Conservation (phyloP, 2,797 vertebrate species). For the Enteromius fasciolatus region DNA sequence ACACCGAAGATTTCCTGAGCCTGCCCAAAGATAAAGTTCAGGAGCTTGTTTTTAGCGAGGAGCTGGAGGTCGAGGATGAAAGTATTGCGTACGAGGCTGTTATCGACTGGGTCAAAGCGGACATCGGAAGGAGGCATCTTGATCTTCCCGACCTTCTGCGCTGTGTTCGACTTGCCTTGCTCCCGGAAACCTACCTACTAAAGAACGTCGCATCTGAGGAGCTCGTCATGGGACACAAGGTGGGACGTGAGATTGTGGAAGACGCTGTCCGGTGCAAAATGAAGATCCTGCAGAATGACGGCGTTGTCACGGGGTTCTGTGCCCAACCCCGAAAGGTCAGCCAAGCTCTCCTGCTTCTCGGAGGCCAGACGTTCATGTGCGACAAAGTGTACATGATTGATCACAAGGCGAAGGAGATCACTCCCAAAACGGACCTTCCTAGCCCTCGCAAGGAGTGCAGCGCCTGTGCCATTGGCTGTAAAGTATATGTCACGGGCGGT, state of each 20-base stretch:
- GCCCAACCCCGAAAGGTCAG: slow-evolving; percentile 84
- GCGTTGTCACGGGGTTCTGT: slow-evolving; percentile 84
- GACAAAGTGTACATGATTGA: slow-evolving; percentile 87
- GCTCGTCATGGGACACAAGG: slow-evolving; percentile 84
- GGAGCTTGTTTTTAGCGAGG: slow-evolving; percentile 85
- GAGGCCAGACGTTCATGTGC: slow-evolving; percentile 88
- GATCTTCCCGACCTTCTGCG: slow-evolving; percentile 82
- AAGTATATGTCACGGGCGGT: slow-evolving; percentile 87
- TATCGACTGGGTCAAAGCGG: slow-evolving; percentile 84
- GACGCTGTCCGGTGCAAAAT: slow-evolving; percentile 85
- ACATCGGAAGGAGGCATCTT: slow-evolving; percentile 74
- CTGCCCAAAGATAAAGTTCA: slow-evolving; percentile 82
- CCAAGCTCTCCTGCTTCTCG: slow-evolving; percentile 84
- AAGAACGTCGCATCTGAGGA: slow-evolving; percentile 81
- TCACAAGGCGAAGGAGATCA: slow-evolving; percentile 86
- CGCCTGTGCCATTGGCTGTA: slow-evolving; percentile 86
- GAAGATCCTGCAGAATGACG: slow-evolving; percentile 87
- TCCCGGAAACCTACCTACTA: slow-evolving; percentile 82
- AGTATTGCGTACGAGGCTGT: slow-evolving; percentile 85
- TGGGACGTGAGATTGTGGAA: slow-evolving; percentile 83
- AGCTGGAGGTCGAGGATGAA: slow-evolving; percentile 87
- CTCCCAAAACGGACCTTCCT: slow-evolving; percentile 85
- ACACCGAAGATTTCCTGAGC: slow-evolving; percentile 83
- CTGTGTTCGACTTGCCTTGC: slow-evolving; percentile 82
- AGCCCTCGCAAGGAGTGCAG: slow-evolving; percentile 88